phyloP scores from a whole-genome alignment of 2,113 vertebrate genomes.

The Dasyornis broadbenti region DNA sequence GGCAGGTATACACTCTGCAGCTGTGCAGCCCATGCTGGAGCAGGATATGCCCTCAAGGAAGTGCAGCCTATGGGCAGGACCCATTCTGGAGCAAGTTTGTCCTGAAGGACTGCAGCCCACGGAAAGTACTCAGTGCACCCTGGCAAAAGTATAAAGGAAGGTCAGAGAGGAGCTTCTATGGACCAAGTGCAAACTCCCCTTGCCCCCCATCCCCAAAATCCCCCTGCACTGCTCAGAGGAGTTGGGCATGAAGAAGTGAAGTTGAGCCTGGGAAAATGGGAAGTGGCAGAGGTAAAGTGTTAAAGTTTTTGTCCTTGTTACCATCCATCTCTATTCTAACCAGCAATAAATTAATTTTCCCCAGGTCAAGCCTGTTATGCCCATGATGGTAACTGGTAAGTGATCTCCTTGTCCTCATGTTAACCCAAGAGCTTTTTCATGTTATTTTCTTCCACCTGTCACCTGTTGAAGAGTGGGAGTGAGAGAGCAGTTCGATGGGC shows the following conservation, averaged over 20 bases:
- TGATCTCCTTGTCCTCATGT: background rate
- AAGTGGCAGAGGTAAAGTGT: background rate
- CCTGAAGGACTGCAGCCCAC: background rate
- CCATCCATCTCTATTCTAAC: background rate
- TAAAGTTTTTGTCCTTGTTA: background rate
- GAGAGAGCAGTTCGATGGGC: background rate
- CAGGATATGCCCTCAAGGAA: background rate
- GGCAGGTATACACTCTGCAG: background rate
- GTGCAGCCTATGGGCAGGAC: background rate
- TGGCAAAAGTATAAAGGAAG: background rate
- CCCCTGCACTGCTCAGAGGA: background rate
- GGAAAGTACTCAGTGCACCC: background rate
- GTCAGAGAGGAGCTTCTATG: background rate
- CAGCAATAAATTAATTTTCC: background rate
- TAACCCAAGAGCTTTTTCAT: background rate
- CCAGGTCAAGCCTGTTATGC: background rate
- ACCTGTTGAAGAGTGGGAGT: background rate
- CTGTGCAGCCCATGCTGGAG: background rate
- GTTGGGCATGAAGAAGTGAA: background rate
- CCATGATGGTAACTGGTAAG: background rate
- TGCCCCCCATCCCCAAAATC: background rate
- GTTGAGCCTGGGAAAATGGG: background rate
- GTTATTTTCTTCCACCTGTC: background rate
- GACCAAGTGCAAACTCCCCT: too few relatives aligned
- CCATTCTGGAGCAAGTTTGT: background rate